phyloP scores from a whole-genome alignment of 2,888 invertebrate species.

The Synergus japonicus region DNA sequence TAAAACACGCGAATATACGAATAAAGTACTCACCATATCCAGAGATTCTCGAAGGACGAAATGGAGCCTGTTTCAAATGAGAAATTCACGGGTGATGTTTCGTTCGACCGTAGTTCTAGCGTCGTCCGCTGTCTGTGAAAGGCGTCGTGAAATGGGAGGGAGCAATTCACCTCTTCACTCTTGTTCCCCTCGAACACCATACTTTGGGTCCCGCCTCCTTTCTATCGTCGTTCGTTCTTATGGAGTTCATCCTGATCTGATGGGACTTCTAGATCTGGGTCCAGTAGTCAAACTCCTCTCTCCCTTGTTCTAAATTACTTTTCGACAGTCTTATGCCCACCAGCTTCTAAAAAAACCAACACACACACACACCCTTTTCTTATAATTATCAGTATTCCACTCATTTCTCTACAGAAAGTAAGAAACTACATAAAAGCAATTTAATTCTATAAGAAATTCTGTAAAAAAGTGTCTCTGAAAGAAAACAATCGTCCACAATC shows the following conservation, averaged over 20 bases:
- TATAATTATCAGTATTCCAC: too few species aligned
- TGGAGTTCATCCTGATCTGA: slow-evolving; percentile 36
- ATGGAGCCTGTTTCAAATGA: slow-evolving; percentile 56
- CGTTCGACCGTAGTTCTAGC: slow-evolving; percentile 71
- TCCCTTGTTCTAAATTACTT: background rate
- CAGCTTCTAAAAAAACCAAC: too few species aligned
- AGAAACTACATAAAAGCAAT: too few species aligned
- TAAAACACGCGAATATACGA: background rate
- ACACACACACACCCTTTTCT: too few species aligned
- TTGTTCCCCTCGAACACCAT: slow-evolving; percentile 47
- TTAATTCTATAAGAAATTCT: too few species aligned
- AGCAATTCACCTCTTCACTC: slow-evolving; percentile 44
- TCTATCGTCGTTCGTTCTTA: slow-evolving; percentile 49
- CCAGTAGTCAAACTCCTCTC: slow-evolving; percentile 25
- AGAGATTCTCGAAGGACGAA: background rate
- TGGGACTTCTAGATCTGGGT: slow-evolving; percentile 24
- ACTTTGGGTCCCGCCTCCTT: slow-evolving; percentile 55
- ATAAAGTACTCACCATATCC: slow-evolving; percentile 44
- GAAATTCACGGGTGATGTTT: slow-evolving; percentile 63
- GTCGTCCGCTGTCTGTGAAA: slow-evolving; percentile 59
- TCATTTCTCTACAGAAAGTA: too few species aligned
- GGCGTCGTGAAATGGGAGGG: slow-evolving; percentile 47
- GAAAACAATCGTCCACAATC: too few species aligned
- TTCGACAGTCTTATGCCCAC: background rate
- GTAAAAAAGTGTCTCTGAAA: too few species aligned